phyloP scores from a whole-genome alignment of 2,797 vertebrate species.

The Phyllotis vaccarum region DNA sequence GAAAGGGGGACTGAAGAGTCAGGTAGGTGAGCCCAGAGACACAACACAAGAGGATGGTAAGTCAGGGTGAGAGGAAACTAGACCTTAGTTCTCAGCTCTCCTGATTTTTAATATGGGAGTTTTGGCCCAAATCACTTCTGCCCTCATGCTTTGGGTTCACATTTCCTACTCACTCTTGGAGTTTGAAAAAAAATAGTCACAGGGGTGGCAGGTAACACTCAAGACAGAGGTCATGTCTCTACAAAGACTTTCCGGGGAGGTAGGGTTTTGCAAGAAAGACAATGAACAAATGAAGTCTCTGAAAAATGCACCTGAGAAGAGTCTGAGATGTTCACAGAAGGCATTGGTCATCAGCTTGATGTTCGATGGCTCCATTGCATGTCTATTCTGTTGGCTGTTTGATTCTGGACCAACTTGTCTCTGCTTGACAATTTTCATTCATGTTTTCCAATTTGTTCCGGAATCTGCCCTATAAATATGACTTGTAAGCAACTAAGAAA shows the following conservation, averaged over 20 bases:
- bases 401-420: neutral
- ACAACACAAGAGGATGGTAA: neutral
- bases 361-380: neutral
- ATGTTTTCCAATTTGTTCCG: neutral
- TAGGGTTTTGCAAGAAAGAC: neutral
- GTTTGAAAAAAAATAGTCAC: neutral
- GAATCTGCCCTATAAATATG: neutral
- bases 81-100: neutral
- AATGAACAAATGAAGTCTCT: neutral
- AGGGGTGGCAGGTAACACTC: neutral
- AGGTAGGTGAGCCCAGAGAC: neutral
- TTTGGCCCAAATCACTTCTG: neutral
- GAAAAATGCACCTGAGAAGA: rapidly evolving
- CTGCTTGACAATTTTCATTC: neutral
- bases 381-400: neutral
- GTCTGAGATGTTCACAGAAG: neutral
- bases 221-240: neutral
- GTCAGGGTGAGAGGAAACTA: too few species aligned
- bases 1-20: neutral
- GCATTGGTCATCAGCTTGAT: neutral
- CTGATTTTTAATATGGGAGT: too few species aligned
- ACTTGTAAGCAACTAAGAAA: neutral
- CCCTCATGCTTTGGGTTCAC: neutral
- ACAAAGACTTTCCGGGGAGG: too few species aligned
- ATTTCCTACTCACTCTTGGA: neutral